phyloP scores from a whole-genome alignment of 2,113 vertebrate genomes.

The Spea bombifrons region DNA sequence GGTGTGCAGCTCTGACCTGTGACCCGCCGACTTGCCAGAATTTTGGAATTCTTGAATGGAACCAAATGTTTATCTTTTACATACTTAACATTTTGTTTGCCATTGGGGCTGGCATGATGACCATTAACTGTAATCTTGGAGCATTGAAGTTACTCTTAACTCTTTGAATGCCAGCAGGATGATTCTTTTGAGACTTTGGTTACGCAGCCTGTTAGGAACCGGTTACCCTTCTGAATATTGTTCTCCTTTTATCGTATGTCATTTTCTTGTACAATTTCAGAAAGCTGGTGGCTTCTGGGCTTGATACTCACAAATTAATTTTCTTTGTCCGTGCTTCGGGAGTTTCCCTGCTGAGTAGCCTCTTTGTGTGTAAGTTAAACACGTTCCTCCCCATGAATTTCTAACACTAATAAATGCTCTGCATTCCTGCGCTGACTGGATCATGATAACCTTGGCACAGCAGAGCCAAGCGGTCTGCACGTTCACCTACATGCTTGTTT shows the following conservation, averaged over 20 bases:
- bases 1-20: not conserved
- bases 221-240: not conserved
- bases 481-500: constrained; percentile 31
- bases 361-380: constrained; percentile 34
- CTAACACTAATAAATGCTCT: constrained; percentile 29
- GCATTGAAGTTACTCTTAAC: no score
- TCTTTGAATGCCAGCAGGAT: no score
- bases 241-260: not conserved
- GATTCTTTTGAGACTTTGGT: not conserved
- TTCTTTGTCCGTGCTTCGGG: not conserved
- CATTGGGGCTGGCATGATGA: not conserved
- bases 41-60: not conserved
- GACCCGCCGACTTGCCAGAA: not conserved
- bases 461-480: constrained; percentile 25
- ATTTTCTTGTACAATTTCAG: not conserved
- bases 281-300: not conserved
- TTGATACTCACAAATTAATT: not conserved
- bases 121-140: no score
- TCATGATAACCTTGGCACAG: constrained; percentile 41
- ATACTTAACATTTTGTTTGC: not conserved
- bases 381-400: constrained; percentile 1
- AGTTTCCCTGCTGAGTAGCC: not conserved
- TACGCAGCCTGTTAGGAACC: not conserved
- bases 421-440: constrained; percentile 32
- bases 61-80: not conserved